Evolutionary conservation across 2,888 invertebrate species (phyloP), one percentile per base, ranked within the genome.

Genomic region (Sepioteuthis lessoniana): DNA sequence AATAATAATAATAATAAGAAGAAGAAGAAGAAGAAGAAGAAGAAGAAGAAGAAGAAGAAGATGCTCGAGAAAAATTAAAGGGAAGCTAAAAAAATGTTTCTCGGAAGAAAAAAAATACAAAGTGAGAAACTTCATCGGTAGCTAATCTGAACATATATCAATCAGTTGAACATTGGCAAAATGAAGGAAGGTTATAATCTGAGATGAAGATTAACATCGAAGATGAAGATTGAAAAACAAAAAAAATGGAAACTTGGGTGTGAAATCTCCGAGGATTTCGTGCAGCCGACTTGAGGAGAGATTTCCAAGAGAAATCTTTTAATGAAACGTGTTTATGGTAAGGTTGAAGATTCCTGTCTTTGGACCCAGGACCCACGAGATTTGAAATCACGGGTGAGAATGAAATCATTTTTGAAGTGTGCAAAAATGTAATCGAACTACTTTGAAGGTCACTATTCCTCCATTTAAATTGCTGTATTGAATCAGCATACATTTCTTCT

Each of bases 311-410:
- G 76, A 76, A 76, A 76, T 76, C 76, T 76, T 76, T 76, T 76
- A 76, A 76, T 76, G 76, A 76, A n/a, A 76, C n/a, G 76, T 76
- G 76, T 76, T 76, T 76, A 76, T 76, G 76, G 35, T 76, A 76
- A 76, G 76, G 76, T 35, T 76, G 76, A 76, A 76, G 76, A 76
- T 76, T 76, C n/a, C 35, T 76, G 76, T 35, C 76, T 76, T 76
- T 76, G n/a, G n/a, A n/a, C 76, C 76, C 2, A 7, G n/a, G 3
- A n/a, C 76, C 35, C 76, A 10, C 16, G 76, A 13, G 76, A 76
- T 1, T 76, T 76, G 76, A 35, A 76, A 76, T 76, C 76, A 76
- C 1, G 76, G 76, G 76, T 76, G 76, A 76, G 19, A 76, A 76
- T 76, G 35, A 3, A 76, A 76, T 19, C 76, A 76, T 0, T 76